A percentile compares a stretch with the other conserved stretches of the same genome.
phyloP scores from a whole-genome alignment of 2,113 vertebrate species.

The Oceanites oceanicus region DNA sequence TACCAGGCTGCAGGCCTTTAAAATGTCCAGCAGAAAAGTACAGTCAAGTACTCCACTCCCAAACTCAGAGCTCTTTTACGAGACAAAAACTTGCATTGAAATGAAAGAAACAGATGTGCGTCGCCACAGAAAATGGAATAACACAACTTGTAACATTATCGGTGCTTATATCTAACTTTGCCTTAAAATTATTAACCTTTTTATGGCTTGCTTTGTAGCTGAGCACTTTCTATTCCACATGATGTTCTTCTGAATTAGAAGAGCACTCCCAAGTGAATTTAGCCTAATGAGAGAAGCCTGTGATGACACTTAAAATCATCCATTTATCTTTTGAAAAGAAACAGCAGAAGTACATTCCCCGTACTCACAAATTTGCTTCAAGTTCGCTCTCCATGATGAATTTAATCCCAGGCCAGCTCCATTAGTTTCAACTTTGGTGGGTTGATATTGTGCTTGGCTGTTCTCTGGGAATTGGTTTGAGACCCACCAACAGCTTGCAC shows the following conservation, averaged over 20 bases:
- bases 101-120: background rate
- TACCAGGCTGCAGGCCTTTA: background rate
- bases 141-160: background rate
- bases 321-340: background rate
- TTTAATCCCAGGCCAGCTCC: background rate
- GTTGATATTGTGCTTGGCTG: background rate
- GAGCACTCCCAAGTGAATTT: background rate
- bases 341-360: background rate
- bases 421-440: background rate
- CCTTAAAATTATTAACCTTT: background rate
- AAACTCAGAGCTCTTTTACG: background rate
- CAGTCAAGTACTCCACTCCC: background rate
- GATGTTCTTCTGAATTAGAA: background rate
- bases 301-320: background rate
- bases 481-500: background rate
- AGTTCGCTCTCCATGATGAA: fast-evolving
- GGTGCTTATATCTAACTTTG: background rate
- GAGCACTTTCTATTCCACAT: background rate
- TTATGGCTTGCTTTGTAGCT: background rate
- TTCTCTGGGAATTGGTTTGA: background rate
- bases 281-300: background rate
- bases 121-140: background rate
- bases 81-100: background rate
- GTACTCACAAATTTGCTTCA: background rate
- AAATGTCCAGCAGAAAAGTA: background rate